phyloP scores from a whole-genome alignment of 2,888 invertebrate genomes.

The Acheta domesticus region DNA sequence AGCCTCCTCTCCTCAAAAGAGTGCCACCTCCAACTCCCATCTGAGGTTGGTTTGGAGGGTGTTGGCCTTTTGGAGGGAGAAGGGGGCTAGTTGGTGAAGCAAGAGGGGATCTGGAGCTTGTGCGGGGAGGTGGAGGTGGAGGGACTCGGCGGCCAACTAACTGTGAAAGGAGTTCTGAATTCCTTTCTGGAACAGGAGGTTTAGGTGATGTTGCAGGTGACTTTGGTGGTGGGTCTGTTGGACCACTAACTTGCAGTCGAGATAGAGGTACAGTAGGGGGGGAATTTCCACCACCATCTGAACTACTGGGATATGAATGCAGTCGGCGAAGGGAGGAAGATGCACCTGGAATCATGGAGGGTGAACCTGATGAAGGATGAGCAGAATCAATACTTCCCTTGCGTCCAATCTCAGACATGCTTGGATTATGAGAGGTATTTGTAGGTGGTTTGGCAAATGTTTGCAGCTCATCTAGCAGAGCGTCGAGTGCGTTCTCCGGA shows the following conservation, averaged over 20 bases:
- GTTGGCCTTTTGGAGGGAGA: constrained; percentile 55
- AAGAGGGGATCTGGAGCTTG: constrained; percentile 81
- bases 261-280: constrained; percentile 65
- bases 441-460: constrained; percentile 73
- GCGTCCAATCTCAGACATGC: constrained; percentile 52
- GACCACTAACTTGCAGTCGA: constrained; percentile 48
- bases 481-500: constrained; percentile 96
- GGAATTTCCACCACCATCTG: constrained; percentile 70
- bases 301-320: constrained; percentile 82
- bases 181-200: constrained; percentile 79
- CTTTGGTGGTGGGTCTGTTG: constrained; percentile 22
- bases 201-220: constrained; percentile 51
- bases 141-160: constrained; percentile 72
- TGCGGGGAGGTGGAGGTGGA: constrained; percentile 89
- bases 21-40: constrained; percentile 41
- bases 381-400: constrained; percentile 55
- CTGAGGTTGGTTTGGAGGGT: constrained; percentile 38
- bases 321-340: constrained; percentile 61
- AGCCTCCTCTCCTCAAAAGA: constrained; percentile 45
- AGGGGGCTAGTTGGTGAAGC: constrained; percentile 77
- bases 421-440: constrained; percentile 47
- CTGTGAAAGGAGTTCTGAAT: constrained; percentile 70
- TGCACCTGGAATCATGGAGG: constrained; percentile 45
- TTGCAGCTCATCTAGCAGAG: constrained; percentile 89
- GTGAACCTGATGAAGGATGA: constrained; percentile 43